Conservation (phyloP, 2,888 invertebrate species). For the Resseliella maxima region DNA sequence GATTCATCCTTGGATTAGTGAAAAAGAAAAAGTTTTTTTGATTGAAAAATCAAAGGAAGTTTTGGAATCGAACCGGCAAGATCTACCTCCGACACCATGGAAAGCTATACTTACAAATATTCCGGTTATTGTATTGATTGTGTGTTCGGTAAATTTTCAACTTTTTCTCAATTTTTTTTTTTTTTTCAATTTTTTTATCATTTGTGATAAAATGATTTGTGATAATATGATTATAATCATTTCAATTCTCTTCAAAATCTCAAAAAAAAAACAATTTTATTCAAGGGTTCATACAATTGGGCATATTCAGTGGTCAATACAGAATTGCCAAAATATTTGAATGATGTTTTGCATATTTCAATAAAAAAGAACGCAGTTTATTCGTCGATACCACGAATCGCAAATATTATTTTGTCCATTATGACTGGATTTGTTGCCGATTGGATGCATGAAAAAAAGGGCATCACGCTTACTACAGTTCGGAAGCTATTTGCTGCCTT, state of each 20-base stretch:
- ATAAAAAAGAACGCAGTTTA: slow-evolving; percentile 74
- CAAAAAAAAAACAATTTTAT: background rate
- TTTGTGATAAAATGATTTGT: too few relatives aligned
- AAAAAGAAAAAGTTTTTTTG: background rate
- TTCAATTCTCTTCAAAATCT: too few relatives aligned
- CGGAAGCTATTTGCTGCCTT: slow-evolving; percentile 69
- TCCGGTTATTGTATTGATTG: slow-evolving; percentile 36
- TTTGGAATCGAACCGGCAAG: background rate
- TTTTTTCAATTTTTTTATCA: too few relatives aligned
- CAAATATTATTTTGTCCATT: slow-evolving; percentile 76
- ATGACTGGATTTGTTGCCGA: slow-evolving; percentile 73
- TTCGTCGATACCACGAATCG: slow-evolving; percentile 74
- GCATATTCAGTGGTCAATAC: slow-evolving; percentile 79
- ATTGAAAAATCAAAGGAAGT: background rate
- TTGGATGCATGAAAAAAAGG: slow-evolving; percentile 70
- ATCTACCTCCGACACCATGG: background rate
- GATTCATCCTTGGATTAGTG: background rate
- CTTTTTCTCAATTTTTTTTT: too few relatives aligned
- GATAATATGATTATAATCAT: too few relatives aligned
- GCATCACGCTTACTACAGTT: slow-evolving; percentile 70
- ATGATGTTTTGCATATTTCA: slow-evolving; percentile 74
- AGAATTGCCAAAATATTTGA: slow-evolving; percentile 78
- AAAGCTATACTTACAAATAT: slow-evolving; percentile 19
- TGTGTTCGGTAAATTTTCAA: background rate
- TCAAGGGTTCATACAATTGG: slow-evolving; percentile 71